Conservation (phyloP, 1,140 invertebrate genomes). For the Nasonia giraulti region DNA sequence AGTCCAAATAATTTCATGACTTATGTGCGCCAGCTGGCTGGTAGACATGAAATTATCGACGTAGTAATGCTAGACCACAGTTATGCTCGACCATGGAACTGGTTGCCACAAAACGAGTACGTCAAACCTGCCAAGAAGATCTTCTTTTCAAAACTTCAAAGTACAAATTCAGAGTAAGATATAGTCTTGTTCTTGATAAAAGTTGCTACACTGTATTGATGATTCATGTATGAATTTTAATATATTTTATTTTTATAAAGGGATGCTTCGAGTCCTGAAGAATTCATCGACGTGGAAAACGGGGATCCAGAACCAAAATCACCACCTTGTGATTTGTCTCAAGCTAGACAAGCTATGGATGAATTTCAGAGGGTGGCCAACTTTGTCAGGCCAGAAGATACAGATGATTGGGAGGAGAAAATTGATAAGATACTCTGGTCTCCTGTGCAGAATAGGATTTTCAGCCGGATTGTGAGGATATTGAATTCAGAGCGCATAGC, state of each 20-base stretch:
- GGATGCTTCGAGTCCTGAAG: slow-evolving; percentile 58
- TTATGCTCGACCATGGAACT: slow-evolving; percentile 83
- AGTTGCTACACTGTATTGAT: not conserved
- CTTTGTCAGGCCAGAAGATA: slow-evolving; percentile 77
- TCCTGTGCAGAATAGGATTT: slow-evolving; percentile 79
- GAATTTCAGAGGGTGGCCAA: slow-evolving; percentile 82
- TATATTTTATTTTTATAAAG: not conserved
- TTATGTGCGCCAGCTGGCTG: slow-evolving; percentile 55
- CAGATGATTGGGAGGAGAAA: slow-evolving; percentile 83
- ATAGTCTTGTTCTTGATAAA: not conserved
- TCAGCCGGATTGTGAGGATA: slow-evolving; percentile 80
- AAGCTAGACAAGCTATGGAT: slow-evolving; percentile 80
- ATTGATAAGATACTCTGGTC: slow-evolving; percentile 82
- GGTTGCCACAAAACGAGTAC: slow-evolving; percentile 79
- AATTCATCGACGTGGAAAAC: slow-evolving; percentile 74
- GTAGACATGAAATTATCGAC: slow-evolving; percentile 62
- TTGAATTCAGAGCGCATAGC: slow-evolving; percentile 83
- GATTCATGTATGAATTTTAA: not conserved
- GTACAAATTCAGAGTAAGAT: slow-evolving; percentile 3
- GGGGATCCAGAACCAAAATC: slow-evolving; percentile 48
- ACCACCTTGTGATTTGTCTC: slow-evolving; percentile 79
- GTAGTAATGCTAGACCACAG: slow-evolving; percentile 78
- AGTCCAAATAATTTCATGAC: slow-evolving; percentile 65
- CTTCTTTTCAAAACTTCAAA: slow-evolving; percentile 64
- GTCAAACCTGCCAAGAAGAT: slow-evolving; percentile 78